These are phyloP conservation scores for Drosophila ironensis DNA, from an alignment of 1,140 invertebrate species.

Conservation along the genomic window DNA sequence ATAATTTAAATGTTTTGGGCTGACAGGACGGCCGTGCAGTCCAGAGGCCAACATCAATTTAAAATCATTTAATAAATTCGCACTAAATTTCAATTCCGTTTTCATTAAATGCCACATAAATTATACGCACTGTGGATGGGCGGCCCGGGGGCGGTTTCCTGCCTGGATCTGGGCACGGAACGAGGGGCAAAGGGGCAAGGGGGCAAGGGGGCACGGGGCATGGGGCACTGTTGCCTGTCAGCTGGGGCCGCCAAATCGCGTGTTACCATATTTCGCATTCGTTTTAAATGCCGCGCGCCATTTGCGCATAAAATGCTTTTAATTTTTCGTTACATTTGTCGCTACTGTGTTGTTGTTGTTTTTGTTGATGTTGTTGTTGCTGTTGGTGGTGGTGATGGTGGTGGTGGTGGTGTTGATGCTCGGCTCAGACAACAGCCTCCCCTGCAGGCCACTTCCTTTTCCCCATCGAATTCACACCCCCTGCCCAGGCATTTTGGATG, in stretches of 20 bases:
- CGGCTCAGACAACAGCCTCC: constrained; percentile 9
- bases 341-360: neutral
- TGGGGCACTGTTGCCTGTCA: constrained; percentile 8
- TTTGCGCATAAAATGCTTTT: constrained; percentile 78
- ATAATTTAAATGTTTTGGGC: constrained; percentile 25
- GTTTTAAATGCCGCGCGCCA: constrained; percentile 73
- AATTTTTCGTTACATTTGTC: constrained; percentile 74
- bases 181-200: no score
- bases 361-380: neutral
- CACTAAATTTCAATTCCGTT: constrained; percentile 79
- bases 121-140: constrained; percentile 61
- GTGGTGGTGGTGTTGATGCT: neutral
- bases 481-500: neutral
- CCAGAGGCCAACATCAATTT: constrained; percentile 66
- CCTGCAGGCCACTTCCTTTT: neutral
- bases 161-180: no score
- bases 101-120: constrained; percentile 80
- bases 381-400: neutral
- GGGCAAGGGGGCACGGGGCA: neutral
- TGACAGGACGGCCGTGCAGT: constrained; percentile 11
- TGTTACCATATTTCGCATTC: constrained; percentile 75
- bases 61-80: constrained; percentile 79
- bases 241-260: constrained; percentile 62
- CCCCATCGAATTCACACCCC: neutral
- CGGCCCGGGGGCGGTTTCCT: neutral